Evolutionary conservation across 2,888 invertebrate genomes (phyloP), one percentile per base, ranked within the genome.

Genomic region (Trachelus stipa): DNA sequence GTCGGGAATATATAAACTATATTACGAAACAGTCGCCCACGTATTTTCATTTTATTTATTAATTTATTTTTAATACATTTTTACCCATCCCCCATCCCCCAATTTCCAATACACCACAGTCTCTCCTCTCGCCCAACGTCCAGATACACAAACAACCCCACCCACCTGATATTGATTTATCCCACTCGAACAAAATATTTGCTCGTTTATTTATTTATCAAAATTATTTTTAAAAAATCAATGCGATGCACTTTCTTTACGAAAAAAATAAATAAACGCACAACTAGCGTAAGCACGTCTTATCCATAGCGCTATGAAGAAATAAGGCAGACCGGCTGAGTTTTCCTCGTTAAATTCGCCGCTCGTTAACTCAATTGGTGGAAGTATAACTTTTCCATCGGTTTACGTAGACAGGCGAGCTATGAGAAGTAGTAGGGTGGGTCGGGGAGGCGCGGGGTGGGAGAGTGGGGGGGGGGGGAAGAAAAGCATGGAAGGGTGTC

Each of bases 401-500:
- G 56, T 56, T 56, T 56, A 74, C 74, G 69, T 68, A 68, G 30
- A 11, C 76, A 34, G 40, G 40, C 34, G 75, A 68, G 56, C 37
- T 33, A 31, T 69, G 74, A 34, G 69, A 30, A 77, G 75, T 74
- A 73, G 69, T 75, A n/a, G 79, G 68, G 76, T n/a, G 40, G 69
- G 73, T 73, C 34, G 56, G 69, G 31, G 68, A 37, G n/a, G 30
- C 69, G 75, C 73, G 73, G 40, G 75, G 69, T 1, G n/a, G 81
- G 81, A 79, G 81, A 81, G n/a, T n/a, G n/a, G n/a, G n/a, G n/a
- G n/a, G n/a, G n/a, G 33, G 81, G 81, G 81, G 79, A 9, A 9
- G 76, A 1, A 23, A 37, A 40, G 80, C 78, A 77, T 79, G 81
- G 81, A 79, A 81, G 82, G 81, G 80, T 85, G 82, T 85, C 23